Base-by-base conservation (phyloP, 2,797 vertebrate species). In the Pseudochirops cupreus region DNA sequence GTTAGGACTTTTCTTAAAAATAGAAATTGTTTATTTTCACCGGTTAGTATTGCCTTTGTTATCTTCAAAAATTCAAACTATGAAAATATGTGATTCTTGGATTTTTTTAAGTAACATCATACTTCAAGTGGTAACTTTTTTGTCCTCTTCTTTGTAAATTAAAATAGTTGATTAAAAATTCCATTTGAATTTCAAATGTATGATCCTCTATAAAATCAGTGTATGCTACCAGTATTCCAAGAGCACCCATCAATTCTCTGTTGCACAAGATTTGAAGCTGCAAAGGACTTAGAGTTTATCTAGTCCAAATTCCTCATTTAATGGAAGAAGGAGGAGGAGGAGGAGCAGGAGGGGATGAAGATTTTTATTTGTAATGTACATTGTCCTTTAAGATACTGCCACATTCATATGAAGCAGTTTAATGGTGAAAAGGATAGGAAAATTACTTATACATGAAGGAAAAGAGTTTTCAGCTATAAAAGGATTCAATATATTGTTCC, bases 271-370 rank as follows among this genome's bases (percentile, higher is more conserved):
- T 39, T 21, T 39, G 67, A 39, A 74, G 16, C n/a, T 39, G 16
- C 16, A 9, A 74, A 74, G n/a, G 18, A 21, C 6, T 74, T 74
- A 39, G 62, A 67, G 16, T 16, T 74, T 1, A 74, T 74, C 14
- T 18, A 74, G 62, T 74, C 62, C 16, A 74, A 74, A 18, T 1
- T 74, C 14, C 16, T 39, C 33, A 39, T 74, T n/a, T n/a, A 74
- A 74, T 18, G 14, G 33, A 39, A 39, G 33, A 7, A 18, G 6
- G 2, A 74, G 14, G 16, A 74, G 16, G 5, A 98, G 96, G 95
- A 97, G 97, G 97, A 97, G 97, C 96, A 97, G 39, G 92, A 95
- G 56, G 26, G 26, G 10, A 12, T 29, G 57, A 58, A 58, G 26
- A 58, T 28, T 58, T 59, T 29, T 31, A 31, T 59, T 29, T 59